Evolutionary conservation across 64 coral and sea anemone species (phyloP).

Genomic region (Actinia tenebrosa): DNA sequence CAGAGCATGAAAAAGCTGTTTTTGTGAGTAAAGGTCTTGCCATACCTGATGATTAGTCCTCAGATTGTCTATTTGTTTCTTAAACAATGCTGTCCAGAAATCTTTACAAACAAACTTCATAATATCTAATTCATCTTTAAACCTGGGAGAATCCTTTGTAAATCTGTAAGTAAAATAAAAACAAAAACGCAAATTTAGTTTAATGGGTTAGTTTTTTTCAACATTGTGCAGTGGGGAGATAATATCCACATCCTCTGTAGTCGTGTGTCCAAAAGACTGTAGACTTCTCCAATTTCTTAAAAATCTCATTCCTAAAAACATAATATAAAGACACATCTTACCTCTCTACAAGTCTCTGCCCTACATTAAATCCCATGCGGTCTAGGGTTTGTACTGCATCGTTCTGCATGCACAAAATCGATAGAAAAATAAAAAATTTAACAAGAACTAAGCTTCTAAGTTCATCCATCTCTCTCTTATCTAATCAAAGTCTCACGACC

Average conservation of each 20-base stretch:
- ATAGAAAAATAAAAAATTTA: background rate
- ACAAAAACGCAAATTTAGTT: background rate
- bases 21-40: too few species aligned
- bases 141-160: conserved; percentile 91
- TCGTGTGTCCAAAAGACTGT: too few species aligned
- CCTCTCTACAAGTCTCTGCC: conserved; percentile 95
- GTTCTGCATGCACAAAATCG: conserved; percentile 35
- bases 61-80: conserved; percentile 95
- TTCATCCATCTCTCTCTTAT: background rate
- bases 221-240: too few species aligned
- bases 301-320: background rate
- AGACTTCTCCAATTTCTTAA: too few species aligned
- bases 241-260: too few species aligned
- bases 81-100: conserved; percentile 97
- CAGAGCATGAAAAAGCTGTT: too few species aligned
- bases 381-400: conserved; percentile 83
- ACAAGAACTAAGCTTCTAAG: background rate
- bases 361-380: conserved; percentile 85
- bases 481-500: too few species aligned
- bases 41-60: conserved; percentile 98
- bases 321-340: background rate
- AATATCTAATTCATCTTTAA: conserved; percentile 97
- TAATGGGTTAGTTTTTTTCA: too few species aligned
- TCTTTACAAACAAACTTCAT: conserved; percentile 99
- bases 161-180: conserved; percentile 42